These are phyloP conservation scores for Nilaparvata lugens DNA, from an alignment of 1,140 invertebrate genomes.

Conservation along the genomic window DNA sequence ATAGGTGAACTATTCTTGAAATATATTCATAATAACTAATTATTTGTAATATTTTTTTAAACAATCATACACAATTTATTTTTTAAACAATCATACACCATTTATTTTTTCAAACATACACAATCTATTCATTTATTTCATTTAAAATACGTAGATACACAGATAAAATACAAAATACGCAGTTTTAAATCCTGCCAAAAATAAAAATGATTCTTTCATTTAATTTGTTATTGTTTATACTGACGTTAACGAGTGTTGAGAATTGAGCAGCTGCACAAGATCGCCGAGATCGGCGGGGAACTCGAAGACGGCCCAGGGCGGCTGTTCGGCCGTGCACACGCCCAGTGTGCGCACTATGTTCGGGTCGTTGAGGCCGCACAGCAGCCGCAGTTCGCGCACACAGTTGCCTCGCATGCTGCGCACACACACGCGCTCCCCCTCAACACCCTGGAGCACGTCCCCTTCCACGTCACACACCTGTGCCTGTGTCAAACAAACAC, in stretches of 20 bases:
- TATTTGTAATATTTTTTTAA: too few species aligned
- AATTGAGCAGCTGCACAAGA: constrained; percentile 57
- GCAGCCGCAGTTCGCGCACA: constrained; percentile 57
- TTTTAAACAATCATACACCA: too few species aligned
- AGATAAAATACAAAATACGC: too few species aligned
- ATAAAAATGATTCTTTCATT: too few species aligned
- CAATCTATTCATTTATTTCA: too few species aligned
- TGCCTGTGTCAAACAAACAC: constrained; percentile 5
- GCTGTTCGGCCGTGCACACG: constrained; percentile 50
- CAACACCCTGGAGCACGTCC: background rate
- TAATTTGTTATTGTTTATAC: background rate
- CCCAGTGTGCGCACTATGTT: constrained; percentile 66
- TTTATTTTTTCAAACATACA: too few species aligned
- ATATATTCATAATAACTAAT: too few species aligned
- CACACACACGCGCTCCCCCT: constrained; percentile 26
- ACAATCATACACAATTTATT: too few species aligned
- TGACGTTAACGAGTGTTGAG: constrained; percentile 21
- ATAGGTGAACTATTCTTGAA: too few species aligned
- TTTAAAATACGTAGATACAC: too few species aligned
- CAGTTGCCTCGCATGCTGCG: constrained; percentile 35
- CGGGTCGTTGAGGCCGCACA: constrained; percentile 60
- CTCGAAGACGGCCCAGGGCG: constrained; percentile 64
- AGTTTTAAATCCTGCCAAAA: too few species aligned
- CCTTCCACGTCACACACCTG: constrained; percentile 18
- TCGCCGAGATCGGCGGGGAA: constrained; percentile 70